Base-by-base conservation (phyloP, 2,797 vertebrate species). In the Sphaeramia orbicularis region DNA sequence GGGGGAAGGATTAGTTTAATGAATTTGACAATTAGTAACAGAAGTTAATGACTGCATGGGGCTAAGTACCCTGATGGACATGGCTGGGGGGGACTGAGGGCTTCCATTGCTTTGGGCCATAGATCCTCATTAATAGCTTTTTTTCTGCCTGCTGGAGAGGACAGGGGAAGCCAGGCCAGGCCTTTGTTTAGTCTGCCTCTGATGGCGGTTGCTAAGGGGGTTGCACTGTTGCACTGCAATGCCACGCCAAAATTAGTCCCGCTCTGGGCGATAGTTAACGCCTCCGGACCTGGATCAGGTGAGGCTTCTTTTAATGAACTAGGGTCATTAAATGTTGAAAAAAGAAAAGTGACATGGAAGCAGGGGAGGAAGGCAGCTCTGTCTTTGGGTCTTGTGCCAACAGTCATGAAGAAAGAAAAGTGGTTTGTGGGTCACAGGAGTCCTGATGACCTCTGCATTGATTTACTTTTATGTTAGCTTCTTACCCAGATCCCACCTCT, bases 11-110 rank as follows among this genome's bases (percentile, higher is more conserved):
- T 91, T 90, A 88, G 88, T 93, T 94, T 94, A 95, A 95, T 94
- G 93, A 94, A 95, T 94, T 94, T 92, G 92, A 95, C 93, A 94
- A 95, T 95, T 94, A 94, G 94, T 89, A 92, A 92, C 87, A 92
- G 92, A 92, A 91, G 92, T 93, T 94, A 94, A 94, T 93, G 94
- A 93, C 92, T 92, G 90, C 91, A 91, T 90, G 91, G 91, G 92
- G 92, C 91, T 93, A 93, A 93, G 91, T 93, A 93, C 89, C 89
- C 90, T 91, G 91, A 92, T 91, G 92, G 92, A 93, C 91, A 92
- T 90, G 89, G 87, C 91, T 88, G 87, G 79, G 71, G 87, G 87
- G 92, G 92, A 92, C 87, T 69, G 78, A 88, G 90, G 83, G 89
- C 83, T 84, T 90, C 86, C 85, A 86, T 90, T 91, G 93, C 94